These are phyloP conservation scores for Xanthorhoe designata DNA, from an alignment of 2,888 invertebrate genomes.

Conservation along the genomic window DNA sequence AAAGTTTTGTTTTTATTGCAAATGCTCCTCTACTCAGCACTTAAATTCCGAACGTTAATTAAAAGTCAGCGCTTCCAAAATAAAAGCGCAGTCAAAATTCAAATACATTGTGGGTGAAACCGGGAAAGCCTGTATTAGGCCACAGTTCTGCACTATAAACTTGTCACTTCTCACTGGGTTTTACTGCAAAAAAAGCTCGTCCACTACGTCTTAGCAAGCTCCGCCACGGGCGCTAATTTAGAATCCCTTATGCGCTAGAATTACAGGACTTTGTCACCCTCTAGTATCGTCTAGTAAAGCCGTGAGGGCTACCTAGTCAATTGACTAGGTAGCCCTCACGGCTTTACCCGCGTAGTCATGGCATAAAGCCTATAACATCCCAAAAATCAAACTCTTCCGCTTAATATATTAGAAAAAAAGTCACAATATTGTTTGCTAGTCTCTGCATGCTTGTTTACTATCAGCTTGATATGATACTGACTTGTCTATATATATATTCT, in stretches of 20 bases:
- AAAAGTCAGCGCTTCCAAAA: conserved; percentile 25
- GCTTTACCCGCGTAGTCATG: too few species aligned
- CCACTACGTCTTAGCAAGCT: too few species aligned
- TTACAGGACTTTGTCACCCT: neutral
- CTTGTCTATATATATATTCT: conserved; percentile 1
- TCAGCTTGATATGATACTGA: neutral
- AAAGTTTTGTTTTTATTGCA: neutral
- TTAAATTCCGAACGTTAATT: conserved; percentile 27
- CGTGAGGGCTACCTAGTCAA: too few species aligned
- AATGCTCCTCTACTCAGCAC: neutral
- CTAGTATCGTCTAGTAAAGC: too few species aligned
- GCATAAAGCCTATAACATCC: too few species aligned
- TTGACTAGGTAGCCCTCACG: too few species aligned
- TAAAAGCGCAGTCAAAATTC: conserved; percentile 30
- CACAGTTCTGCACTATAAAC: conserved; percentile 4
- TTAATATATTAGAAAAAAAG: neutral
- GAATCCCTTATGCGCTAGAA: neutral
- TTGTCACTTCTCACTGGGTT: neutral
- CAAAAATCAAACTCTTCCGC: too few species aligned
- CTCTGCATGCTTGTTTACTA: neutral
- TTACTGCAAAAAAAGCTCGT: conserved; percentile 1
- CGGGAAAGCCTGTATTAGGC: conserved; percentile 21
- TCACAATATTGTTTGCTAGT: neutral
- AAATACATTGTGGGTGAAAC: conserved; percentile 18
- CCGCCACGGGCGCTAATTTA: too few species aligned